These are phyloP conservation scores for Torymus texanus DNA, from an alignment of 2,888 invertebrate genomes.

Conservation along the genomic window DNA sequence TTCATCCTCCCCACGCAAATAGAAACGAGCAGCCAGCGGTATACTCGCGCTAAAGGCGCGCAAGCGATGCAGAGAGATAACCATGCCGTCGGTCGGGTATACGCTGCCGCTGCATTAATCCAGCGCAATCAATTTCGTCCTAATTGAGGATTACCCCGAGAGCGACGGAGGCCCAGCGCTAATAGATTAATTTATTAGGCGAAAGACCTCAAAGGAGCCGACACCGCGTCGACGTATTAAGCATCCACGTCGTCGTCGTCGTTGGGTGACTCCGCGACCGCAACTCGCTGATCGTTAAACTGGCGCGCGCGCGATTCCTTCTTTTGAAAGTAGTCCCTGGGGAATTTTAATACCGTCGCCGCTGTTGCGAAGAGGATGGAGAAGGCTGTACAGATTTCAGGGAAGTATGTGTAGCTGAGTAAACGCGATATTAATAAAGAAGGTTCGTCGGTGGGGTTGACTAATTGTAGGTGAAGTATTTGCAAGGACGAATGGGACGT, in stretches of 20 bases:
- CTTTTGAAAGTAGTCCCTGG: slow-evolving; percentile 46
- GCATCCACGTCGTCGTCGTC: slow-evolving; percentile 62
- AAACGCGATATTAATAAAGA: too few relatives aligned
- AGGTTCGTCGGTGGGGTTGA: too few relatives aligned
- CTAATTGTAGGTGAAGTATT: too few relatives aligned
- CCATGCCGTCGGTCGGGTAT: neutral
- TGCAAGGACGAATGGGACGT: too few relatives aligned
- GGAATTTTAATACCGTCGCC: slow-evolving; percentile 34
- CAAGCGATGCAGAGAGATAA: neutral
- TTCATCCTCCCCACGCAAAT: too few relatives aligned
- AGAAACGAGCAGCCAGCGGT: too few relatives aligned
- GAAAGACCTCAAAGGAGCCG: slow-evolving; percentile 72
- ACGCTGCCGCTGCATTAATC: slow-evolving; percentile 62
- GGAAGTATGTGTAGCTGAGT: too few relatives aligned
- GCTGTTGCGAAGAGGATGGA: too few relatives aligned
- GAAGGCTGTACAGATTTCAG: too few relatives aligned
- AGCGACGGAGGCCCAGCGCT: slow-evolving; percentile 63
- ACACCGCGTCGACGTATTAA: slow-evolving; percentile 69
- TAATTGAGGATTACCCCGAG: slow-evolving; percentile 71
- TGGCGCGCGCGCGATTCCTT: slow-evolving; percentile 61
- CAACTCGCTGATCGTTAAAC: slow-evolving; percentile 69
- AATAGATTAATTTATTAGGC: slow-evolving; percentile 75
- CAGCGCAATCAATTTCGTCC: slow-evolving; percentile 72
- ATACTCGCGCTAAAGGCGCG: too few relatives aligned
- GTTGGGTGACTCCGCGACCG: too few relatives aligned